Base-by-base conservation (phyloP, 2,797 vertebrate species). In the Menidia menidia region DNA sequence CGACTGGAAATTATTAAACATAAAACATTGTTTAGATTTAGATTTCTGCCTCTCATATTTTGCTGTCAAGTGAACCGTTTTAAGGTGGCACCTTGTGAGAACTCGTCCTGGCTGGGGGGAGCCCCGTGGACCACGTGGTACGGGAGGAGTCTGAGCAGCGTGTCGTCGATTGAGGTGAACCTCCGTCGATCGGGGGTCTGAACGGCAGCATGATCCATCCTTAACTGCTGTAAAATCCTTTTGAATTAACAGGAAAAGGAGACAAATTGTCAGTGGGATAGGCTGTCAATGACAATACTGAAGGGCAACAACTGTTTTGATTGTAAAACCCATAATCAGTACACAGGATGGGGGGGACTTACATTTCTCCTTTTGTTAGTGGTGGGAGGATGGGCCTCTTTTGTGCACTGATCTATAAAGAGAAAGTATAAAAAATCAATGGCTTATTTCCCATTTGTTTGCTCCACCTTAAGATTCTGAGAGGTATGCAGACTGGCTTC, bases 71-170 rank as follows among this genome's bases (percentile, higher is more conserved):
- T 4, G 47, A 15, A 56, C 53, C 13, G 14, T 52, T 53, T 50
- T 0, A 12, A 58, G 14, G 52, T 19, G 5, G 41, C 73, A 99
- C 98, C 97, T 92, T 94, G 96, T 61, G 88, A 92, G 88, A 98
- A 94, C 88, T 99, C 97, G 0, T 97, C 96, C 43, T 95, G 92
- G 25, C 92, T 95, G 68, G 96, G 96, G 55, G 94, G 89, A 53
- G 95, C 84, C 67, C 97, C 98, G 88, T 98, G 96, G 88, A 96
- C 97, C 85, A 98, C 96, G 1, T 99, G 97, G 90, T 96, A 99
- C 1, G 97, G 96, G 67, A 99, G 94, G 69, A 99, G 95, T 87
- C 96, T 94, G 68, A 96, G 93, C 68, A 96, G 89, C 0, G 95
- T 94, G 16, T 99, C 95, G 12, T 94, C 93, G 12, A 96, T 80